phyloP scores from a whole-genome alignment of 2,797 vertebrate genomes.

The Borostomias antarcticus region DNA sequence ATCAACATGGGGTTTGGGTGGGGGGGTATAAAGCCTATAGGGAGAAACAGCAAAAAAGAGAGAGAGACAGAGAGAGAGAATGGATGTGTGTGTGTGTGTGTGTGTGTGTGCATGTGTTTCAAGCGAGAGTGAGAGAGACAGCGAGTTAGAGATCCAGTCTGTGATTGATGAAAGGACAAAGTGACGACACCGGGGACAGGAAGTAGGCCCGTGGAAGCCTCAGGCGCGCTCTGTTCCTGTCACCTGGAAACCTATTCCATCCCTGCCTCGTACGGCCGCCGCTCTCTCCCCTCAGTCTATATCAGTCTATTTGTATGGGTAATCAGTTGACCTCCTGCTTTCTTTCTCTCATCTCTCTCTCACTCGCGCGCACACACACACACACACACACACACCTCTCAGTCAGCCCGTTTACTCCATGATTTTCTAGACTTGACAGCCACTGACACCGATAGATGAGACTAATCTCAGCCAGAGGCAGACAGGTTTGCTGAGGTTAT shows the following conservation, averaged over 20 bases:
- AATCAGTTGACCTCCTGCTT: constrained; percentile 83
- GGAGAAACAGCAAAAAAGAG: too few relatives aligned
- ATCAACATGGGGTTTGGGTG: too few relatives aligned
- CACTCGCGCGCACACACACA: neutral
- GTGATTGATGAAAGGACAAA: constrained; percentile 96
- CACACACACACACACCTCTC: constrained; percentile 53
- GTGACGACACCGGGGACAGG: constrained; percentile 84
- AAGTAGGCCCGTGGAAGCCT: constrained; percentile 54
- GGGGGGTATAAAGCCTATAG: too few relatives aligned
- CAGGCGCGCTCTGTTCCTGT: constrained; percentile 54
- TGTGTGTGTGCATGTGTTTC: constrained; percentile 20
- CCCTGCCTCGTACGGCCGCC: constrained; percentile 56
- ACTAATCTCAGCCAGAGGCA: constrained; percentile 93
- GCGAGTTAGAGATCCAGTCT: constrained; percentile 21
- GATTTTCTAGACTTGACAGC: constrained; percentile 98
- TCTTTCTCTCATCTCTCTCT: neutral
- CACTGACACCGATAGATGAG: constrained; percentile 97
- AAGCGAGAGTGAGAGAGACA: constrained; percentile 33
- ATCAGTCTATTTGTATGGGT: constrained; percentile 97
- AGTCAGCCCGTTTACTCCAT: constrained; percentile 97
- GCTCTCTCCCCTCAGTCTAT: constrained; percentile 71
- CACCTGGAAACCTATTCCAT: constrained; percentile 58
- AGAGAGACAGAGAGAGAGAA: neutral
- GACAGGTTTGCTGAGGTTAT: constrained; percentile 90
- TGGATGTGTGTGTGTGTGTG: neutral